Conservation (phyloP, 2,888 invertebrate genomes). For the Melieria crassipennis region DNA sequence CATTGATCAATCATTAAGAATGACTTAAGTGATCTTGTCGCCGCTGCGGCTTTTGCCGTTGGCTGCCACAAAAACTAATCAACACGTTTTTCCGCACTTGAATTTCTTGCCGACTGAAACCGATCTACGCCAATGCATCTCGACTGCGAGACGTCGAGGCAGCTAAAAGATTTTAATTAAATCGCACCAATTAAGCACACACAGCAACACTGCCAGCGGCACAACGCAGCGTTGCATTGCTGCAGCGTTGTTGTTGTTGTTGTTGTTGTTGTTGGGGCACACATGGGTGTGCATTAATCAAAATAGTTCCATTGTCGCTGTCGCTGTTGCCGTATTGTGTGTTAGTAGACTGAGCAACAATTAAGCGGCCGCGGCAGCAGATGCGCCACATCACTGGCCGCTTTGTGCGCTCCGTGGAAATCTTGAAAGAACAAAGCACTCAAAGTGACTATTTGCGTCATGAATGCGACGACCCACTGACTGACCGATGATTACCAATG, state of each 20-base stretch:
- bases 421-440: conserved; percentile 35
- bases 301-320: conserved; percentile 11
- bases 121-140: conserved; percentile 14
- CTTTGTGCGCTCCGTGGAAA: conserved; percentile 21
- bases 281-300: conserved; percentile 12
- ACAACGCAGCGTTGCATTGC: too few species aligned
- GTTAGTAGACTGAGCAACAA: conserved; percentile 42
- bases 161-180: conserved; percentile 64
- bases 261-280: too few species aligned
- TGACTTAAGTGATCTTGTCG: conserved; percentile 57
- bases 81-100: conserved; percentile 19
- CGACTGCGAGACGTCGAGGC: conserved; percentile 1
- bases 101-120: neutral
- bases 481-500: conserved; percentile 35
- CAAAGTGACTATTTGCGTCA: conserved; percentile 64
- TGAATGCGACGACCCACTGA: conserved; percentile 54
- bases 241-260: too few species aligned
- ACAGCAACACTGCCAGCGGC: conserved; percentile 30
- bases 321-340: conserved; percentile 26
- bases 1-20: conserved; percentile 62
- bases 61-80: conserved; percentile 32
- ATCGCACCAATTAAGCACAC: conserved; percentile 64
- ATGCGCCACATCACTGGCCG: conserved; percentile 8
- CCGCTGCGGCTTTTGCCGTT: neutral
- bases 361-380: conserved; percentile 35